Conservation (phyloP, 2,113 vertebrate species). For the Danionella cerebrum region DNA sequence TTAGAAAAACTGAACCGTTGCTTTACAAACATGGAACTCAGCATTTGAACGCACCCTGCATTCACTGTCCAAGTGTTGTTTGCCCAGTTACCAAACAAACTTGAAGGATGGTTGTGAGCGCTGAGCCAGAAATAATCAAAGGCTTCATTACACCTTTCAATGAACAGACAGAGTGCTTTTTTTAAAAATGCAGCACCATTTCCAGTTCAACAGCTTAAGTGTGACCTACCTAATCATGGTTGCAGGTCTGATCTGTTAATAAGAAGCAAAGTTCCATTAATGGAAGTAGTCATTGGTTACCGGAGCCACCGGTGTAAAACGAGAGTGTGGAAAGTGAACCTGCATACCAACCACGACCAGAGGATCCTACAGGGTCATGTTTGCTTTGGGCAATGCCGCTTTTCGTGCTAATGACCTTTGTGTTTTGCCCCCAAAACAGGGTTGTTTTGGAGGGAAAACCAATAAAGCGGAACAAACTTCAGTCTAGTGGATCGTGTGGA, state of each 20-base stretch:
- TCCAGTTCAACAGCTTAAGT: conserved; percentile 13
- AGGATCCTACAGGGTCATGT: conserved; percentile 29
- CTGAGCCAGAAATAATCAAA: background rate
- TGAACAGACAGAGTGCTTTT: conserved; percentile 5
- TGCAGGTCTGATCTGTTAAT: conserved; percentile 36
- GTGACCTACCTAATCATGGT: conserved; percentile 29
- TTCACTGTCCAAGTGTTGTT: background rate
- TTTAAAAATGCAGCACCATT: conserved; percentile 16
- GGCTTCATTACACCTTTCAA: background rate
- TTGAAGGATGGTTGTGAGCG: background rate
- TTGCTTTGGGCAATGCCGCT: conserved; percentile 20
- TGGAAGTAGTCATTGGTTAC: conserved; percentile 46
- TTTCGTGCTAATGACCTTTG: conserved; percentile 20
- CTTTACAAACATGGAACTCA: no score
- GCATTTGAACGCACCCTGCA: no score
- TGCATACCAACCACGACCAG: conserved; percentile 31
- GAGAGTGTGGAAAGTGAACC: conserved; percentile 38
- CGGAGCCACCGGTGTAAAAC: conserved; percentile 40
- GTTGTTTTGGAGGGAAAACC: conserved; percentile 16
- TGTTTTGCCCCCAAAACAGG: conserved; percentile 31
- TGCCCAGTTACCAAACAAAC: background rate
- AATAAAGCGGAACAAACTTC: conserved; percentile 17
- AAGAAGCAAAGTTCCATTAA: conserved; percentile 47
- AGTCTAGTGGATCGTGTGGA: background rate
- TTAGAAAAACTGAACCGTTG: no score